These are phyloP conservation scores for Drosophila tropicalis DNA, from an alignment of 1,140 invertebrate species.

Conservation along the genomic window DNA sequence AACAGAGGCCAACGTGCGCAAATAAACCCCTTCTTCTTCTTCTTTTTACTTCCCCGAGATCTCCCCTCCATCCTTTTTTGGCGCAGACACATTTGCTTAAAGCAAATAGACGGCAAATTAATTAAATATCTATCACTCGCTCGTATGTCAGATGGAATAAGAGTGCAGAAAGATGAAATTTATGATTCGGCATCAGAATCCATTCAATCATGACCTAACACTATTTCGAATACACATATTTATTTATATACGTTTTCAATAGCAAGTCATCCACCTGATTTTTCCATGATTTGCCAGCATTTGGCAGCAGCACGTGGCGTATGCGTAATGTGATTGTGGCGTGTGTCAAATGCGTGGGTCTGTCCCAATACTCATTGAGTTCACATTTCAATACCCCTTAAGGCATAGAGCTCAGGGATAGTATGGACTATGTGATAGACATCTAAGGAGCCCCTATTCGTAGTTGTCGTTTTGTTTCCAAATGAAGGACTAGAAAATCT, in stretches of 20 bases:
- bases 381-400: neutral
- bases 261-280: slow-evolving; percentile 10
- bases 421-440: too few species aligned
- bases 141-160: slow-evolving; percentile 23
- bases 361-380: slow-evolving; percentile 13
- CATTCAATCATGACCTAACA: slow-evolving; percentile 12
- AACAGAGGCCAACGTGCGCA: slow-evolving; percentile 27
- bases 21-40: slow-evolving; percentile 24
- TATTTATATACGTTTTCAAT: neutral
- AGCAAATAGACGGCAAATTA: slow-evolving; percentile 45
- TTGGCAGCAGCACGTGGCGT: slow-evolving; percentile 3
- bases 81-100: slow-evolving; percentile 27
- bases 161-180: neutral
- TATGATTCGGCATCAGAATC: slow-evolving; percentile 25
- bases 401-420: too few species aligned
- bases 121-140: slow-evolving; percentile 54
- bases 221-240: neutral
- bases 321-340: slow-evolving; percentile 9
- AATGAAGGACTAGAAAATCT: too few species aligned
- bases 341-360: slow-evolving; percentile 10
- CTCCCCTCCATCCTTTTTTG: neutral
- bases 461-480: too few species aligned
- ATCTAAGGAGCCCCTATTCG: too few species aligned
- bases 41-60: neutral
- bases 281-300: neutral